Evolutionary conservation across 2,888 invertebrate genomes (phyloP).

Genomic region (Metacarcinus magister): DNA sequence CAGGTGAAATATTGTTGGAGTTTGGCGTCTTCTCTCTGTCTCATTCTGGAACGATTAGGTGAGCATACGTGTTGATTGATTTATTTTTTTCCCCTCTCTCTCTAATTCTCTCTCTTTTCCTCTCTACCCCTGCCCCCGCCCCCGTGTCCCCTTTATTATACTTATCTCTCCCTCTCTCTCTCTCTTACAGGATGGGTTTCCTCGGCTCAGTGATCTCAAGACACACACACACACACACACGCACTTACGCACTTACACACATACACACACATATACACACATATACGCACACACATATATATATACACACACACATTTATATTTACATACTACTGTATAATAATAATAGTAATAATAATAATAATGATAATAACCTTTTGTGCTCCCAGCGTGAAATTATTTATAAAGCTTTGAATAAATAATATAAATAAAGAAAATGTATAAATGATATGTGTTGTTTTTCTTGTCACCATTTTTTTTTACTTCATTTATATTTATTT

Average conservation of each 20-base stretch:
- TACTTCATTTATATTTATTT: too few species aligned
- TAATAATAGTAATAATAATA: too few species aligned
- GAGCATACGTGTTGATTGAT: background rate
- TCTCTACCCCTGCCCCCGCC: background rate
- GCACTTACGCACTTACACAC: slow-evolving; percentile 44
- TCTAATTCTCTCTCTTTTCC: background rate
- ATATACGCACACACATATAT: background rate
- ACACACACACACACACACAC: slow-evolving; percentile 18
- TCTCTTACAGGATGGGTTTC: background rate
- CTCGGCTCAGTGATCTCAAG: background rate
- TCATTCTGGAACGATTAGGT: background rate
- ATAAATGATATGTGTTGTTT: too few species aligned
- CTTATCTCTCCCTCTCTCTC: background rate
- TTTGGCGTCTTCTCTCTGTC: background rate
- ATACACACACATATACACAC: background rate
- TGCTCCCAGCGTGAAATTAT: too few species aligned
- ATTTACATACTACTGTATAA: too few species aligned
- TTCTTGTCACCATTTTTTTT: too few species aligned
- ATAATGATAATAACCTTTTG: too few species aligned
- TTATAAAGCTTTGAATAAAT: too few species aligned
- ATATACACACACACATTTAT: too few species aligned
- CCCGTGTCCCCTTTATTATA: too few species aligned
- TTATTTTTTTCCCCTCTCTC: background rate
- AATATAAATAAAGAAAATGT: too few species aligned
- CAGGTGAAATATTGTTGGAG: slow-evolving; percentile 44